These are phyloP conservation scores for Cyprinodon variegatus DNA, from an alignment of 2,113 vertebrate species.

Conservation along the genomic window DNA sequence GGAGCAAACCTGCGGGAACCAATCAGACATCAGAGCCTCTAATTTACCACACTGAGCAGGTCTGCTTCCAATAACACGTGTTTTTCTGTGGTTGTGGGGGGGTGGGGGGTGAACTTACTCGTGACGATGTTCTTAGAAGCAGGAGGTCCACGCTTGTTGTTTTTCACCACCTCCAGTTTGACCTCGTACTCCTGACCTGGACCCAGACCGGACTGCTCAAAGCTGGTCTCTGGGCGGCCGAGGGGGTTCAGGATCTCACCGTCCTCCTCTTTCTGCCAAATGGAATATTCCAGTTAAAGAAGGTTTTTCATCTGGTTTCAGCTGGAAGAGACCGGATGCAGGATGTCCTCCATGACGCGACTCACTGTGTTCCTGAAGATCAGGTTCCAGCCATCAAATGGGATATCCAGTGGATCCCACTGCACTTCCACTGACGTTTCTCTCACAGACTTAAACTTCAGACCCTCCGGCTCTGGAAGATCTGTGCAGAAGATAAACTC, in stretches of 20 bases:
- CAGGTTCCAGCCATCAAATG: conserved; percentile 95
- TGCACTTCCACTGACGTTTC: conserved; percentile 95
- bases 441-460: conserved; percentile 93
- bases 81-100: too few species aligned
- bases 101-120: conserved; percentile 80
- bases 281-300: conserved; percentile 10
- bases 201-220: conserved; percentile 91
- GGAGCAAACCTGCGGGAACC: too few species aligned
- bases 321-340: conserved; percentile 14
- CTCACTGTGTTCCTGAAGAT: conserved; percentile 93
- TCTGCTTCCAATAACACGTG: too few species aligned
- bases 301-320: conserved; percentile 19
- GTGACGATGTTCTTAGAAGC: conserved; percentile 88
- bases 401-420: conserved; percentile 94
- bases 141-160: conserved; percentile 90
- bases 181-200: conserved; percentile 97
- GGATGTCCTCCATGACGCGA: not conserved
- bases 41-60: too few species aligned
- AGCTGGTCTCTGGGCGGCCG: conserved; percentile 88
- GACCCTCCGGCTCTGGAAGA: conserved; percentile 92
- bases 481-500: conserved; percentile 73
- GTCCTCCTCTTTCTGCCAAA: conserved; percentile 92
- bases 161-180: conserved; percentile 92
- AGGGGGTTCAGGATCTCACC: conserved; percentile 90
- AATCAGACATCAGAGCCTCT: too few species aligned